These are phyloP conservation scores for Paracentrotus lividus DNA, from an alignment of 53 echinoderm and acorn worm species.

Conservation along the genomic window DNA sequence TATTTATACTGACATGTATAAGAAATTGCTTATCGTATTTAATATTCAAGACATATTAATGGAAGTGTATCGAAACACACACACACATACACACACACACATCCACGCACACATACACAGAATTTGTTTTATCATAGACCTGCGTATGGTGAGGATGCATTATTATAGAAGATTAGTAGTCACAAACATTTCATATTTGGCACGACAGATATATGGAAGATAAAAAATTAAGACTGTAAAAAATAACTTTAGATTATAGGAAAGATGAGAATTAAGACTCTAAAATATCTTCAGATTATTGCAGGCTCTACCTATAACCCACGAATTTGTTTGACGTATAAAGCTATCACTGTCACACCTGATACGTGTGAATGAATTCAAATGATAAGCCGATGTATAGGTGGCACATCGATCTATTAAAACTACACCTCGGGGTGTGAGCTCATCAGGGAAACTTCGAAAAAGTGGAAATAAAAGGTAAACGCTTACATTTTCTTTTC, in stretches of 20 bases:
- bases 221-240: background rate
- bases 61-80: no score
- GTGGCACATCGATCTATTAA: background rate
- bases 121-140: no score
- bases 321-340: conserved; percentile 4
- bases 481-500: background rate
- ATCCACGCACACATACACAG: no score
- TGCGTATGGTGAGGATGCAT: background rate
- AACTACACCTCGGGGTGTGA: background rate
- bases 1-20: no score
- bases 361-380: background rate
- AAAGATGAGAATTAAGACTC: no score
- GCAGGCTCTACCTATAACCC: background rate
- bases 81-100: no score
- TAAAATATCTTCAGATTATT: background rate
- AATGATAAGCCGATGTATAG: background rate
- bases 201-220: background rate
- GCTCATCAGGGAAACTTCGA: background rate
- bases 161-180: background rate
- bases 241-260: background rate
- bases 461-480: background rate
- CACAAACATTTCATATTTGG: background rate
- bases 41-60: no score
- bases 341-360: background rate
- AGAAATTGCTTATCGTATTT: no score